A percentile compares a stretch with the other conserved stretches of the same genome.
Conservation (phyloP, 2,113 vertebrate species). For the Otus sunia region DNA sequence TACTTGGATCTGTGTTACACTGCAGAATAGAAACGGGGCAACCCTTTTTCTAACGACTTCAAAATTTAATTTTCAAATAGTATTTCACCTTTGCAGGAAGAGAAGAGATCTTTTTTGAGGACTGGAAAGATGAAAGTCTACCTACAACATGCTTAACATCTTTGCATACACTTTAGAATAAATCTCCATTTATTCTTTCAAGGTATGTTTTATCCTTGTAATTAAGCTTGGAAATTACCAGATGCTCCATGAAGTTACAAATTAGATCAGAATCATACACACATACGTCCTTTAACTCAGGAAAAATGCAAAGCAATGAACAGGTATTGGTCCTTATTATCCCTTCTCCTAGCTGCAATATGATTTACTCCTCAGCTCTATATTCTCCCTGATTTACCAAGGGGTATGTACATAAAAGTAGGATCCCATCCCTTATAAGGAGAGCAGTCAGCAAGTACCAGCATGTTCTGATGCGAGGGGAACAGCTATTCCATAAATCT, state of each 20-base stretch:
- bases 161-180: background rate
- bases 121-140: background rate
- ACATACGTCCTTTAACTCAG: background rate
- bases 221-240: background rate
- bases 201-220: background rate
- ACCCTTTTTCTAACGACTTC: background rate
- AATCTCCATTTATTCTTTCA: background rate
- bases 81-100: background rate
- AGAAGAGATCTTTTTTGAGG: background rate
- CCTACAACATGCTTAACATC: background rate
- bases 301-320: background rate
- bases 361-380: background rate
- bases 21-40: background rate
- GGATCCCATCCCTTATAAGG: conserved; percentile 43
- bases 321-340: background rate
- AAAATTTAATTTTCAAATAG: background rate
- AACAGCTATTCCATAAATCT: conserved; percentile 52
- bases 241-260: background rate
- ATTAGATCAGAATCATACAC: background rate
- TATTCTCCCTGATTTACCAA: background rate
- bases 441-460: conserved; percentile 11
- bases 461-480: background rate
- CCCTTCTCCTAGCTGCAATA: background rate
- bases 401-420: background rate
- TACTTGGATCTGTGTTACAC: background rate